phyloP scores from a whole-genome alignment of 2,797 vertebrate genomes.

The Urocyon cinereoargenteus region DNA sequence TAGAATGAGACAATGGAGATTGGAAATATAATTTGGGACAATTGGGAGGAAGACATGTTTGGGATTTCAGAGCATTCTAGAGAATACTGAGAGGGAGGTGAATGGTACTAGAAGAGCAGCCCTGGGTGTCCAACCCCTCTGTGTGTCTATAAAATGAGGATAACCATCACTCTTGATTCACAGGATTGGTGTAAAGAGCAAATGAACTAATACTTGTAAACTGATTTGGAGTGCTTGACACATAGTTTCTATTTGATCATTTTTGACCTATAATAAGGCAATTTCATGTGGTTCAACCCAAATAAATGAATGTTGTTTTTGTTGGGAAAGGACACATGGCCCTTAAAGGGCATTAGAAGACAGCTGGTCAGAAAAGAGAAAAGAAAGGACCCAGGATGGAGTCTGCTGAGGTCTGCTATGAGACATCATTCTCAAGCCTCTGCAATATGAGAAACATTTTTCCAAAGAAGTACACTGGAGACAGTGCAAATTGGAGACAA shows the following conservation, averaged over 20 bases:
- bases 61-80: not conserved
- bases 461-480: not conserved
- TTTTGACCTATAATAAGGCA: not conserved
- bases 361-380: not conserved
- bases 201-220: not conserved
- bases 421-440: slow-evolving; percentile 3
- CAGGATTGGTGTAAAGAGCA: not conserved
- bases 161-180: not conserved
- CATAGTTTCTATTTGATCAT: not conserved
- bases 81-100: not conserved
- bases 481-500: not conserved
- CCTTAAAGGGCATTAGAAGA: not conserved
- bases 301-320: not conserved
- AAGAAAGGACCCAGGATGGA: not conserved
- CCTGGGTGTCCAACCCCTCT: not conserved
- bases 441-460: not conserved
- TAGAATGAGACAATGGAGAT: not conserved
- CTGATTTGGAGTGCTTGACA: not conserved
- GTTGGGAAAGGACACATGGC: not conserved
- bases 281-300: not conserved
- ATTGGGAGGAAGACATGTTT: not conserved
- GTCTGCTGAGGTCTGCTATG: not conserved
- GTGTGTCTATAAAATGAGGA: not conserved
- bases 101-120: not conserved
- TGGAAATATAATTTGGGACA: not conserved